A percentile compares a stretch with the other conserved stretches of the same genome.
These are phyloP conservation scores for Charina bottae DNA, from an alignment of 2,113 vertebrate species.

Conservation along the genomic window DNA sequence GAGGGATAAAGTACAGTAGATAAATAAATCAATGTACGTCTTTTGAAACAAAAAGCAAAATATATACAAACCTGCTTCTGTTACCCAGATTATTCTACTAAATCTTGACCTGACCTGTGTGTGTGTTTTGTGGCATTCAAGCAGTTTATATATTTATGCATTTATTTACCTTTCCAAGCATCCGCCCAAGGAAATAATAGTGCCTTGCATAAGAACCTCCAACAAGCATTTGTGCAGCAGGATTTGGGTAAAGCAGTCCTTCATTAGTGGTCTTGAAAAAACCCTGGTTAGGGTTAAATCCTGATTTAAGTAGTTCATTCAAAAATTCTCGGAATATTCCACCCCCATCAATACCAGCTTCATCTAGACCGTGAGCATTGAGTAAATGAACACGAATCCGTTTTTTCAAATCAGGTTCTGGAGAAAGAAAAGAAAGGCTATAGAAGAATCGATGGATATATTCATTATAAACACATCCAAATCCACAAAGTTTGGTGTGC, in stretches of 20 bases:
- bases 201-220: constrained; percentile 93
- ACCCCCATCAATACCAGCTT: constrained; percentile 96
- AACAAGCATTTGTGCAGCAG: constrained; percentile 91
- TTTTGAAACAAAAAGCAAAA: neutral
- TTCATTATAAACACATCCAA: neutral
- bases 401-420: constrained; percentile 96
- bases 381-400: constrained; percentile 93
- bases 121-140: neutral
- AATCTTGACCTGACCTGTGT: neutral
- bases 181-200: constrained; percentile 96
- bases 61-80: neutral
- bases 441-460: neutral
- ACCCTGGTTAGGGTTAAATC: constrained; percentile 97
- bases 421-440: constrained; percentile 34
- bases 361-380: constrained; percentile 94
- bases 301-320: constrained; percentile 95
- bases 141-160: neutral
- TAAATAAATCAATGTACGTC: neutral
- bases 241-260: constrained; percentile 92
- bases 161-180: constrained; percentile 92
- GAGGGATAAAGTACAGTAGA: neutral
- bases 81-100: neutral
- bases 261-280: constrained; percentile 98
- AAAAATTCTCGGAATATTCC: constrained; percentile 98
- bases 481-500: neutral